Conservation (phyloP, 92 coral and sea anemone species). For the Metridium senile region DNA sequence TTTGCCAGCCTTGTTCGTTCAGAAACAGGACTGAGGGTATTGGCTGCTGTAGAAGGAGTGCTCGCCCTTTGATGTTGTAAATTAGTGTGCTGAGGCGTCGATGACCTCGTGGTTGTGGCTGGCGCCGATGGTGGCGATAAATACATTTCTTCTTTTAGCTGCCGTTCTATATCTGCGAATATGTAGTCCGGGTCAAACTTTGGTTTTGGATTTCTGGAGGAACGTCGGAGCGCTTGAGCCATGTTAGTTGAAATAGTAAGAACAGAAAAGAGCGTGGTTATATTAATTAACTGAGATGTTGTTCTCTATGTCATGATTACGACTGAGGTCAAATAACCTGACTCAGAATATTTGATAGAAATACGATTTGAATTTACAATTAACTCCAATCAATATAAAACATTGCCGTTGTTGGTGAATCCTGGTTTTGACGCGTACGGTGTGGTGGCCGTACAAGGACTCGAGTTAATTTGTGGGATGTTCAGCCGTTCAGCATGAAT, state of each 20-base stretch:
- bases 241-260: no score
- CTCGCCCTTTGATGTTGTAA: no score
- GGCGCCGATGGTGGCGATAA: background rate
- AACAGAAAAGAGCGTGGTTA: background rate
- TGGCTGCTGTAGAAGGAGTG: no score
- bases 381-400: background rate
- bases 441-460: no score
- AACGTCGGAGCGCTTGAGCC: conserved; percentile 2
- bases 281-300: background rate
- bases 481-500: no score
- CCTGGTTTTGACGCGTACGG: no score
- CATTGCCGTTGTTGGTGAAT: no score
- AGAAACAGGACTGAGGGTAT: background rate
- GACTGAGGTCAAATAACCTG: no score
- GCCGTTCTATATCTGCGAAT: no score
- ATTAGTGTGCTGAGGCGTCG: background rate
- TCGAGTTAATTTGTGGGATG: no score
- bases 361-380: background rate
- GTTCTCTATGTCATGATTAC: background rate
- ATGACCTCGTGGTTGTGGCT: background rate
- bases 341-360: background rate
- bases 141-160: background rate
- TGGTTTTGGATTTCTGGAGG: background rate
- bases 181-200: no score
- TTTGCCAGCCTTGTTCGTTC: background rate